phyloP scores from a whole-genome alignment of 2,888 invertebrate genomes.

The Hofmannophila pseudospretella region DNA sequence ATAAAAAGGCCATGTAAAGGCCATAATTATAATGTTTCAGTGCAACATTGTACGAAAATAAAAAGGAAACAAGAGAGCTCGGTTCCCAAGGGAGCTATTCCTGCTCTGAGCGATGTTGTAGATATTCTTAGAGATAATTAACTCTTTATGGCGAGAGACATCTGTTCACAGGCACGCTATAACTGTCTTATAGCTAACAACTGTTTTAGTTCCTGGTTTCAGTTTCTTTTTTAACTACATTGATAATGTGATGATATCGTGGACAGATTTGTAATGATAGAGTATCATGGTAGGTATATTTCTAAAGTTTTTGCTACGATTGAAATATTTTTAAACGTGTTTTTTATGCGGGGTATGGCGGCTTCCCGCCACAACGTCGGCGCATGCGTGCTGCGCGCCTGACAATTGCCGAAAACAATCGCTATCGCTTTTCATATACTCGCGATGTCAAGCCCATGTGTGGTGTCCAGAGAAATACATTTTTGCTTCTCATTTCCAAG shows the following conservation, averaged over 20 bases:
- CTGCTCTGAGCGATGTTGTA: slow-evolving; percentile 30
- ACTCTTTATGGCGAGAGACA: slow-evolving; percentile 69
- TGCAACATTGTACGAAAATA: slow-evolving; percentile 32
- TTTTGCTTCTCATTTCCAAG: no score
- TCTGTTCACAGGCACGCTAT: slow-evolving; percentile 54
- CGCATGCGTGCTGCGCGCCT: no score
- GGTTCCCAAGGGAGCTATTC: slow-evolving; percentile 67
- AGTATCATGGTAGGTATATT: no score
- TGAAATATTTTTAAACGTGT: no score
- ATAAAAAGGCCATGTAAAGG: no score
- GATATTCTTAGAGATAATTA: slow-evolving; percentile 72
- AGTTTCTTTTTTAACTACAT: not conserved
- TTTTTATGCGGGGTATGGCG: no score
- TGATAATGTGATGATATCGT: not conserved
- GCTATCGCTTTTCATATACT: no score
- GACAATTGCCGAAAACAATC: no score
- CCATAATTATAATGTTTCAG: slow-evolving; percentile 24
- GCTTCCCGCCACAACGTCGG: no score
- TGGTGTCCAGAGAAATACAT: no score
- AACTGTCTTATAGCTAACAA: slow-evolving; percentile 25
- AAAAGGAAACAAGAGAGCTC: slow-evolving; percentile 37
- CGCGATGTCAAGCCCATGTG: no score
- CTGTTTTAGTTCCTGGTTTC: slow-evolving; percentile 16
- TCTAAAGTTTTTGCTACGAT: no score
- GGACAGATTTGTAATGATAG: not conserved